These are phyloP conservation scores for Pheosia gnoma DNA, from an alignment of 2,888 invertebrate species.

Conservation along the genomic window DNA sequence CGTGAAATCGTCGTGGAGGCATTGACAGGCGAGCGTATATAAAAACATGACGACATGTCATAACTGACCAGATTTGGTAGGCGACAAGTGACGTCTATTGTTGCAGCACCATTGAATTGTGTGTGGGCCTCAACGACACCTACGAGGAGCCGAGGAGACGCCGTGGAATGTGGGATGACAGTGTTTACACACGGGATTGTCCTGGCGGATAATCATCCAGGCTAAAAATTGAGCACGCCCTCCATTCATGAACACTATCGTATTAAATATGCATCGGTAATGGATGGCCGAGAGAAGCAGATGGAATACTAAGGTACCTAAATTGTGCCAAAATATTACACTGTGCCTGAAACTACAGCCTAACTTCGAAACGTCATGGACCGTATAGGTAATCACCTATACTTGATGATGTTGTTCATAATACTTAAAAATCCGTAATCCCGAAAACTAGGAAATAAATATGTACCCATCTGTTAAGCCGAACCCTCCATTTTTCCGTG, in stretches of 20 bases:
- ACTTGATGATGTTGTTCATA: too few relatives aligned
- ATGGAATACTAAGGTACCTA: too few relatives aligned
- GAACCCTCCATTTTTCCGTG: too few relatives aligned
- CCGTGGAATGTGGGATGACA: constrained; percentile 55
- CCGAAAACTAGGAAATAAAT: too few relatives aligned
- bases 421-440: too few relatives aligned
- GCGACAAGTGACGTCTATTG: constrained; percentile 79
- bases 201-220: constrained; percentile 66
- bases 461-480: too few relatives aligned
- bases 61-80: constrained; percentile 80
- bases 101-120: constrained; percentile 70
- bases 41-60: constrained; percentile 83
- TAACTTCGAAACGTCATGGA: too few relatives aligned
- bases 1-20: constrained; percentile 68
- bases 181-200: constrained; percentile 77
- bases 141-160: constrained; percentile 59
- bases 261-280: constrained; percentile 1
- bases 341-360: too few relatives aligned
- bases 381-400: too few relatives aligned
- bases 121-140: constrained; percentile 76
- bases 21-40: constrained; percentile 75
- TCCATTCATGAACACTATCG: constrained; percentile 54
- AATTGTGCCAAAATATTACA: too few relatives aligned
- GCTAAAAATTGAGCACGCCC: constrained; percentile 69
- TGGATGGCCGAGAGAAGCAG: background rate